phyloP scores from a whole-genome alignment of 1,140 invertebrate genomes.

The Tetranychus urticae region DNA sequence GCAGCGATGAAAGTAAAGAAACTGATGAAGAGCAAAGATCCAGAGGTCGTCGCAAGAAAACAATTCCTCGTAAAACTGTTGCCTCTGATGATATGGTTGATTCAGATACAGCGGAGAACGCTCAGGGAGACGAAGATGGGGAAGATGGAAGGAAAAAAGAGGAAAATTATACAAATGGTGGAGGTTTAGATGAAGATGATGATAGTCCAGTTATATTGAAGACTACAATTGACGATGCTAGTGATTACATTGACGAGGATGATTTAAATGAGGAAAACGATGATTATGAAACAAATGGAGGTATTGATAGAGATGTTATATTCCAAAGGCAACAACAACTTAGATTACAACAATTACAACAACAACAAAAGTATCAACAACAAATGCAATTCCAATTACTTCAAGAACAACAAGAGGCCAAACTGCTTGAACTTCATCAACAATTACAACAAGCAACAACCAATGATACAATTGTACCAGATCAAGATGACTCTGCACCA shows the following conservation, averaged over 20 bases:
- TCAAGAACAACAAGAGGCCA: neutral
- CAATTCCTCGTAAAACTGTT: too few relatives aligned
- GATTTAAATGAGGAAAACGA: neutral
- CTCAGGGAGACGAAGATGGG: neutral
- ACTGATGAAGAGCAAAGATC: constrained; percentile 17
- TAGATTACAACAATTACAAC: neutral
- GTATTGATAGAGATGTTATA: neutral
- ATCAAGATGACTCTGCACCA: neutral
- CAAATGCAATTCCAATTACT: neutral
- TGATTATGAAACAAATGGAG: neutral
- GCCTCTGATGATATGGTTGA: neutral
- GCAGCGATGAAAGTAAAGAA: constrained; percentile 23
- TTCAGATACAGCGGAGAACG: neutral
- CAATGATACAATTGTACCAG: neutral
- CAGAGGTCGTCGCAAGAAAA: neutral
- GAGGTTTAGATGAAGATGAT: neutral
- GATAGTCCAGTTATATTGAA: neutral
- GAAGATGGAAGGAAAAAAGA: neutral
- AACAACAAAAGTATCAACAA: neutral
- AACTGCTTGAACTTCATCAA: constrained; percentile 1
- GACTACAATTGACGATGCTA: neutral
- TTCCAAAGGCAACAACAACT: constrained; percentile 3
- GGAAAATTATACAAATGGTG: neutral
- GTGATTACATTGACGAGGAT: neutral
- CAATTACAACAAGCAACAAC: neutral